phyloP scores from a whole-genome alignment of 2,113 vertebrate genomes.

The Strix aluco region DNA sequence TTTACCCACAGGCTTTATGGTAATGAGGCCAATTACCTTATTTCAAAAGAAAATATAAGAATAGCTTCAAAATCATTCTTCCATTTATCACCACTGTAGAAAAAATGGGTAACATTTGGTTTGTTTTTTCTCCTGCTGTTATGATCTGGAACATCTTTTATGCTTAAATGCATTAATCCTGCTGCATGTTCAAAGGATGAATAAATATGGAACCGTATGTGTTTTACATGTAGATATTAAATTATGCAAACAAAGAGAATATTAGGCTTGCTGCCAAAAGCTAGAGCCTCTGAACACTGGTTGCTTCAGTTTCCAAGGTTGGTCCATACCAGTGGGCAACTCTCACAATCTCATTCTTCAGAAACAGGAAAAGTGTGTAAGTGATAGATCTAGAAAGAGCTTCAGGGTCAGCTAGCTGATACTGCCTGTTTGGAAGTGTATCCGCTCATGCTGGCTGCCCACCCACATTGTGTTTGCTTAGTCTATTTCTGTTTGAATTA shows the following conservation, averaged over 20 bases:
- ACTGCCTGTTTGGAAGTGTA: background rate
- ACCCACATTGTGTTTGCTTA: background rate
- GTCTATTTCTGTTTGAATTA: background rate
- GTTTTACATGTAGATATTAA: conserved; percentile 2
- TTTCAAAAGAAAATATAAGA: conserved; percentile 53
- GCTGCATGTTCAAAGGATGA: background rate
- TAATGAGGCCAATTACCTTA: conserved; percentile 52
- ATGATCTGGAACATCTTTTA: background rate
- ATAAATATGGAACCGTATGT: background rate
- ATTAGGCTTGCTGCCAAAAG: background rate
- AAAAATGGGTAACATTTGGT: background rate
- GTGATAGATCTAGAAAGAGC: background rate
- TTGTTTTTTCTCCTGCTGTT: conserved; percentile 13
- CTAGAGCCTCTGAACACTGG: background rate
- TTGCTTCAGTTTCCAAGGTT: background rate
- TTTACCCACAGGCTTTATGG: conserved; percentile 37
- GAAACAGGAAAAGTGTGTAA: background rate
- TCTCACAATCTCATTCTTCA: background rate
- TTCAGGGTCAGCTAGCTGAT: background rate
- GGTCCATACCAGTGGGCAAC: background rate
- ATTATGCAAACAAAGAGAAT: conserved; percentile 1
- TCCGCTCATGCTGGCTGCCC: background rate
- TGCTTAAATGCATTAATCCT: background rate
- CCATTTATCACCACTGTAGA: background rate
- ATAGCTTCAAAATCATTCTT: conserved; percentile 29